Evolutionary conservation across 1,140 invertebrate genomes (phyloP).

Genomic region (Phortica variegata): DNA sequence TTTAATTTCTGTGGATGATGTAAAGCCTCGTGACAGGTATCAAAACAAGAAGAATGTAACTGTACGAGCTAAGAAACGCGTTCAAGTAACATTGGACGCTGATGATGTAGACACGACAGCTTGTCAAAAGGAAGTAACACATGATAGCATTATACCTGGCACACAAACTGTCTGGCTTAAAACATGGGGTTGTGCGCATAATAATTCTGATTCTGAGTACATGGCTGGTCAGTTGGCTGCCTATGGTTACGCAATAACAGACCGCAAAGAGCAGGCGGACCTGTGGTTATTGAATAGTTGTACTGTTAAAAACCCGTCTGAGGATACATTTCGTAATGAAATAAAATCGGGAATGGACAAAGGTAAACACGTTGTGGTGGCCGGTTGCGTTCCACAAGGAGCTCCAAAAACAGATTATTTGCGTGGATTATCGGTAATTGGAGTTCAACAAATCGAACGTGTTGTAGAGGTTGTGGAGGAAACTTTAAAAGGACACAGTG

Average conservation of each 20-base stretch:
- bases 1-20: constrained; percentile 74
- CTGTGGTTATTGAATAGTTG: constrained; percentile 97
- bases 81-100: constrained; percentile 22
- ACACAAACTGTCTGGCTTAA: constrained; percentile 90
- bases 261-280: constrained; percentile 81
- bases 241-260: constrained; percentile 84
- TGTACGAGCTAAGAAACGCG: constrained; percentile 63
- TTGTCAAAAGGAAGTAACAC: constrained; percentile 31
- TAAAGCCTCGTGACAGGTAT: constrained; percentile 73
- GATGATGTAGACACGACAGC: constrained; percentile 18
- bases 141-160: constrained; percentile 75
- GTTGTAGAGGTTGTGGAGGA: constrained; percentile 99
- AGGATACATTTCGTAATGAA: constrained; percentile 95
- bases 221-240: constrained; percentile 92
- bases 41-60: constrained; percentile 68
- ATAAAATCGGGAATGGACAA: constrained; percentile 74
- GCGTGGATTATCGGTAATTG: constrained; percentile 83
- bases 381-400: constrained; percentile 95
- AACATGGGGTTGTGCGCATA: constrained; percentile 98
- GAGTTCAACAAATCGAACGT: constrained; percentile 96
- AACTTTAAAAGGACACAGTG: constrained; percentile 81
- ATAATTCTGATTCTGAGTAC: constrained; percentile 94
- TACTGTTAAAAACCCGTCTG: constrained; percentile 95
- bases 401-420: constrained; percentile 74
- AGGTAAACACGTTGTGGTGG: constrained; percentile 87